Conservation (phyloP, 2,888 invertebrate genomes). For the Callyntrura sp. region DNA sequence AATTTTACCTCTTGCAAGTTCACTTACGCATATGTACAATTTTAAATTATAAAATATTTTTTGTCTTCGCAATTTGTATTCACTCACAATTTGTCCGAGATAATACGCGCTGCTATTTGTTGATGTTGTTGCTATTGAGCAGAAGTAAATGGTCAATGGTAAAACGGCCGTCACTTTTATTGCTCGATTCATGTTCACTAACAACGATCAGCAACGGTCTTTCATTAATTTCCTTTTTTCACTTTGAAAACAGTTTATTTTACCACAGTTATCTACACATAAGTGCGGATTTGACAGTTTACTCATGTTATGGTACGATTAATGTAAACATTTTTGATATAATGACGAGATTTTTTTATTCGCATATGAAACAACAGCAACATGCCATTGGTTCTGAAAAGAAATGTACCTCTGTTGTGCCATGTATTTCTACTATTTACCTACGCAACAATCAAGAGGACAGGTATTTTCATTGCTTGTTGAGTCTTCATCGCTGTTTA, state of each 20-base stretch:
- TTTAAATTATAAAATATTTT: neutral
- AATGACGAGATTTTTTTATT: slow-evolving; percentile 35
- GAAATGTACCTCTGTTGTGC: neutral
- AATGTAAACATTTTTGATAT: slow-evolving; percentile 18
- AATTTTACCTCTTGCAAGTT: neutral
- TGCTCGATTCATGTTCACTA: slow-evolving; percentile 55
- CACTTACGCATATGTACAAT: neutral
- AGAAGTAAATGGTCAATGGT: slow-evolving; percentile 25
- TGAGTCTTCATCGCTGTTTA: neutral
- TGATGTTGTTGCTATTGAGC: neutral
- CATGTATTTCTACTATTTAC: neutral
- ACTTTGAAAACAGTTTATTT: slow-evolving; percentile 33
- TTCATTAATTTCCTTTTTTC: slow-evolving; percentile 59
- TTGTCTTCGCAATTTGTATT: slow-evolving; percentile 5
- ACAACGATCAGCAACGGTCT: slow-evolving; percentile 14
- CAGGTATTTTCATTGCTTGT: neutral
- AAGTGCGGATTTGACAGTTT: slow-evolving; percentile 29
- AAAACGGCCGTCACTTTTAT: slow-evolving; percentile 64
- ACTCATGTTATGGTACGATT: slow-evolving; percentile 13
- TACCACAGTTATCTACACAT: slow-evolving; percentile 27
- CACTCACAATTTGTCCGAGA: slow-evolving; percentile 7
- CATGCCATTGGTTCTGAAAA: neutral
- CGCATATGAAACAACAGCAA: slow-evolving; percentile 18
- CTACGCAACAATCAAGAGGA: neutral
- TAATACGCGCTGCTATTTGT: neutral